Conservation (phyloP, 2,888 invertebrate species). For the Criorhina ranunculi region DNA sequence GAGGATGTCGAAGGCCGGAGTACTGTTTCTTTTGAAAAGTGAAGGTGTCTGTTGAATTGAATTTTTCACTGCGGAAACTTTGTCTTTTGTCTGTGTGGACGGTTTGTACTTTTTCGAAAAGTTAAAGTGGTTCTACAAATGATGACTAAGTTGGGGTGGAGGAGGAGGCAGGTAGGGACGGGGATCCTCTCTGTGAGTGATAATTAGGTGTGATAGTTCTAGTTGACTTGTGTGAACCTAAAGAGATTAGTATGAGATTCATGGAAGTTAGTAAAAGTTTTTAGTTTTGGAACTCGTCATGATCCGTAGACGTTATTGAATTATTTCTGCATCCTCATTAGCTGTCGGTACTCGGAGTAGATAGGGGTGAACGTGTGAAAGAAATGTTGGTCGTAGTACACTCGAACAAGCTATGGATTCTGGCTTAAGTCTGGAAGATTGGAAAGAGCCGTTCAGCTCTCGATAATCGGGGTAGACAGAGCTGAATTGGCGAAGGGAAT, state of each 20-base stretch:
- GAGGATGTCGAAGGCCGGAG: background rate
- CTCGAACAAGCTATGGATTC: too few species aligned
- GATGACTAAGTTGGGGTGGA: constrained; percentile 18
- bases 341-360: too few species aligned
- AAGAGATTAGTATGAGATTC: background rate
- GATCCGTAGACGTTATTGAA: too few species aligned
- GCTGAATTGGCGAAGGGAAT: too few species aligned
- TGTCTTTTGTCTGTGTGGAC: constrained; percentile 23
- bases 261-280: background rate
- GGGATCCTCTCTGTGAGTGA: background rate
- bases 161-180: background rate
- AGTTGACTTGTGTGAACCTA: background rate
- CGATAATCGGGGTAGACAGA: too few species aligned
- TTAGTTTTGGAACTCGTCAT: background rate
- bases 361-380: too few species aligned
- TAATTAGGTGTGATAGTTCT: constrained; percentile 50
- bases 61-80: constrained; percentile 56
- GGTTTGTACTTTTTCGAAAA: constrained; percentile 16
- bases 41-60: constrained; percentile 53
- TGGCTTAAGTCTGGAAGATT: too few species aligned
- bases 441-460: too few species aligned
- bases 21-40: constrained; percentile 8
- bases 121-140: constrained; percentile 42
- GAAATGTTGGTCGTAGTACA: too few species aligned
- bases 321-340: too few species aligned